A percentile compares a stretch with the other conserved stretches of the same genome.
Evolutionary conservation across 1,140 invertebrate genomes (phyloP).

Genomic region (Tetragnatha versicolor): DNA sequence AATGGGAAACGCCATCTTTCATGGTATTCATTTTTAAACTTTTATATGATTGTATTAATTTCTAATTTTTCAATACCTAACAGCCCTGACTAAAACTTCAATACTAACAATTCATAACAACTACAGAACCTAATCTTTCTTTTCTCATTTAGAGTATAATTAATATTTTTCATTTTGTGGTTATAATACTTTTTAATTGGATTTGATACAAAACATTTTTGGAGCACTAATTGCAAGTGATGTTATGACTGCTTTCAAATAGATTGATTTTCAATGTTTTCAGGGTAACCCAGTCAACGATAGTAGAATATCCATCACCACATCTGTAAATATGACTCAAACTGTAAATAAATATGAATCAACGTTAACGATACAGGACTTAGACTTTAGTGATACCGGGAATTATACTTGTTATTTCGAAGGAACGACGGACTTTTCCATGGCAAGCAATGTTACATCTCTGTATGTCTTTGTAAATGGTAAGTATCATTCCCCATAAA

Average conservation of each 20-base stretch:
- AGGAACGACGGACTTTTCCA: background rate
- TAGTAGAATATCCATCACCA: background rate
- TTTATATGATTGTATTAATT: background rate
- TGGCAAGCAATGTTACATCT: background rate
- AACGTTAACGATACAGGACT: background rate
- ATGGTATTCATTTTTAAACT: background rate
- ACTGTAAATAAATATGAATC: constrained; percentile 30
- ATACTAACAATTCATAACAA: background rate
- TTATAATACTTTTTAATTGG: background rate
- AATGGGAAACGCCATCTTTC: constrained; percentile 2
- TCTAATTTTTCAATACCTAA: background rate
- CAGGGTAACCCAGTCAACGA: background rate
- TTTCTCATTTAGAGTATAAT: background rate
- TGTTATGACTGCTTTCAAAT: background rate
- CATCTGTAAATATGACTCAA: background rate
- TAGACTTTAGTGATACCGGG: constrained; percentile 42
- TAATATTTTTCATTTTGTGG: background rate
- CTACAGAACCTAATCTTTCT: background rate
- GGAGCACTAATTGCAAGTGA: background rate
- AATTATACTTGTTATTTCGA: constrained; percentile 47
- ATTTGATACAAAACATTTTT: background rate
- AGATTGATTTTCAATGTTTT: background rate
- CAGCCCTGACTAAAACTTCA: no score
- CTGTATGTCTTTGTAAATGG: constrained; percentile 57
- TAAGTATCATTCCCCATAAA: no score